A percentile compares a stretch with the other conserved stretches of the same genome.
Evolutionary conservation across 1,140 invertebrate genomes (phyloP).

Genomic region (Orius insidiosus): DNA sequence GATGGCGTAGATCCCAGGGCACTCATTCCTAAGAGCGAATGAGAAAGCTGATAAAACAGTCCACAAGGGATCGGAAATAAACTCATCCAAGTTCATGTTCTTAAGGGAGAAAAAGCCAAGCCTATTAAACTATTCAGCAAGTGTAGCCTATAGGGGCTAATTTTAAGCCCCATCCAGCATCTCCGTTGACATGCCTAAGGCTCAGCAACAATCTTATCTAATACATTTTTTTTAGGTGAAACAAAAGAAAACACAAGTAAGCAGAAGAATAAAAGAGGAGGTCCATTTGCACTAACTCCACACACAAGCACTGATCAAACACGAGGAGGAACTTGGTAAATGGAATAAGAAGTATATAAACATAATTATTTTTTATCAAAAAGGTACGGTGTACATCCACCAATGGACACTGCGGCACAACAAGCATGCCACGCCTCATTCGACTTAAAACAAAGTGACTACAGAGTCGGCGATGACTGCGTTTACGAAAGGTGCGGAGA

Average conservation of each 20-base stretch:
- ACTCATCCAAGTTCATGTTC: too few species aligned
- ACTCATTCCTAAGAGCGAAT: too few species aligned
- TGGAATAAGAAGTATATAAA: background rate
- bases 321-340: slow-evolving; percentile 17
- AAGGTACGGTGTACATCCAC: slow-evolving; percentile 20
- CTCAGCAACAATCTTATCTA: too few species aligned
- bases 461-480: slow-evolving; percentile 52
- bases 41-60: too few species aligned
- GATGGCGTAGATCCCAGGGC: too few species aligned
- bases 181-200: too few species aligned
- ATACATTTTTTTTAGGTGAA: slow-evolving; percentile 9
- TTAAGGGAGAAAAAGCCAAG: too few species aligned
- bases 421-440: slow-evolving; percentile 30
- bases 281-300: slow-evolving; percentile 9
- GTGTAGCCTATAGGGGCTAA: too few species aligned
- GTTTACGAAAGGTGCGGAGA: slow-evolving; percentile 54
- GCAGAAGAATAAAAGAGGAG: slow-evolving; percentile 7
- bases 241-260: slow-evolving; percentile 7
- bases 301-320: slow-evolving; percentile 13
- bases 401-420: slow-evolving; percentile 25
- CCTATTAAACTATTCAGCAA: too few species aligned
- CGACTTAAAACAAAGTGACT: slow-evolving; percentile 40
- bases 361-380: background rate
- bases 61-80: too few species aligned
- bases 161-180: too few species aligned